Evolutionary conservation across 2,113 vertebrate genomes (phyloP).

Genomic region (Lagenorhynchus albirostris): DNA sequence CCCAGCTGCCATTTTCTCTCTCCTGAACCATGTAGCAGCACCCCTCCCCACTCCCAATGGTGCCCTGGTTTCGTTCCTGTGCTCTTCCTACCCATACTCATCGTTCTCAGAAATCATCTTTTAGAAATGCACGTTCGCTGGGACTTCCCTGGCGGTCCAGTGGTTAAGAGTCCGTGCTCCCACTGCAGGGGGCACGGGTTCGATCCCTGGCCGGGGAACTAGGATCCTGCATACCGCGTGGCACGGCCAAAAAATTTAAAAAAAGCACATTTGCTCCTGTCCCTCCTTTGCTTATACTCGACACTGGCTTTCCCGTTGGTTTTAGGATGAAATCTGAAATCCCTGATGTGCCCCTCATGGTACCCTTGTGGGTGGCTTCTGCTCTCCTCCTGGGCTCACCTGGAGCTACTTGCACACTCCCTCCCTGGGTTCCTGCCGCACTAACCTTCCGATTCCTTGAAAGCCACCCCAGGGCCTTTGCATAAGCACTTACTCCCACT

Average conservation of each 20-base stretch:
- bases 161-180: no score
- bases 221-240: no score
- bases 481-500: neutral
- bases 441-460: neutral
- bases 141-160: no score
- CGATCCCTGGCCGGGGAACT: no score
- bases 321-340: neutral
- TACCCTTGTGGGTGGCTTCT: neutral
- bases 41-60: fast-evolving
- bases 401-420: no score
- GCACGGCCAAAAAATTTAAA: neutral
- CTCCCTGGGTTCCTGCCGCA: neutral
- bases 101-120: neutral
- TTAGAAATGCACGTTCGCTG: neutral
- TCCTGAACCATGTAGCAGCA: neutral
- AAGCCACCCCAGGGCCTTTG: neutral
- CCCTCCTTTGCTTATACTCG: neutral
- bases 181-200: no score
- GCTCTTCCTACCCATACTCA: neutral
- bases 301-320: neutral
- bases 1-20: neutral
- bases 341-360: neutral
- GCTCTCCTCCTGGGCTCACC: neutral
- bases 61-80: neutral
- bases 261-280: neutral